Conservation (phyloP, 2,113 vertebrate genomes). For the Perccottus glenii region DNA sequence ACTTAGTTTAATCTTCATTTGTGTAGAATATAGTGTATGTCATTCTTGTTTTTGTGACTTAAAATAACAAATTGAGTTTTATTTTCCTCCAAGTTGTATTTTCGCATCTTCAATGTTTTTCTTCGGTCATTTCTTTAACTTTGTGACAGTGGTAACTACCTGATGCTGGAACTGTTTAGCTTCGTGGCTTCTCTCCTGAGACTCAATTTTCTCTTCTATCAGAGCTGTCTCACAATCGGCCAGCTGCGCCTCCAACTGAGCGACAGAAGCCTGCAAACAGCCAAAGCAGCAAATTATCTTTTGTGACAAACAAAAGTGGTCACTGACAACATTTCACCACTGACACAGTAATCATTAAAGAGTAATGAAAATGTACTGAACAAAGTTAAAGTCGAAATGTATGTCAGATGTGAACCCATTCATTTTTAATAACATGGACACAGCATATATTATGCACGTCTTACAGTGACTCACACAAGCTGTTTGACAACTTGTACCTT, state of each 20-base stretch:
- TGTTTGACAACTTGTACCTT: constrained; percentile 73
- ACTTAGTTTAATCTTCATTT: too few relatives aligned
- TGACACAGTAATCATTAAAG: not conserved
- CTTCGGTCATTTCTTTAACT: not conserved
- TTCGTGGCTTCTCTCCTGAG: constrained; percentile 75
- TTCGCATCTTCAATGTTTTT: not conserved
- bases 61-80: not conserved
- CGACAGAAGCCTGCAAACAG: constrained; percentile 74
- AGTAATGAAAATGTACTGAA: not conserved
- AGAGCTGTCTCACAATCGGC: constrained; percentile 76
- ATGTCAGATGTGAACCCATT: not conserved
- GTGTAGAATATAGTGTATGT: too few relatives aligned
- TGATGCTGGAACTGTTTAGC: constrained; percentile 75
- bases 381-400: not conserved
- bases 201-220: constrained; percentile 72
- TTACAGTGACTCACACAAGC: constrained; percentile 1
- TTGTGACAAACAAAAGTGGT: not conserved
- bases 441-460: not conserved
- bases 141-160: constrained; percentile 64
- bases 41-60: too few relatives aligned
- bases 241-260: constrained; percentile 73
- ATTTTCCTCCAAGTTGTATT: not conserved
- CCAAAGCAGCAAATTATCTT: not conserved
- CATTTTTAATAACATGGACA: not conserved
- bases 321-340: not conserved